Percentiles rank a stretch among this genome's conserved stretches.
These are phyloP conservation scores for Trichomalopsis sarcophagae DNA, from an alignment of 1,140 invertebrate genomes.

Conservation along the genomic window DNA sequence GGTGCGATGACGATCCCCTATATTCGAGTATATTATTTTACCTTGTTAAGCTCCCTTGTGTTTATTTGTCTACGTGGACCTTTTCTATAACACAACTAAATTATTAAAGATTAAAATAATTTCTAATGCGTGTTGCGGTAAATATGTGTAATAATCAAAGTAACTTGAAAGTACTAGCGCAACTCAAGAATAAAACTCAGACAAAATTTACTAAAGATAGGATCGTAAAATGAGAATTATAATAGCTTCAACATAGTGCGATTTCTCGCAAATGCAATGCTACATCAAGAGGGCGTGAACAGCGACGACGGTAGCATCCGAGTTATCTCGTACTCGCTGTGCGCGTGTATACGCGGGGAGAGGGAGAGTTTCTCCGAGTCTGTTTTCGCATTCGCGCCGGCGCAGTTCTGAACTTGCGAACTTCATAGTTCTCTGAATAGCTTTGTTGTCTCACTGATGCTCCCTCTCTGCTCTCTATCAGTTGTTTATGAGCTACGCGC, in stretches of 20 bases:
- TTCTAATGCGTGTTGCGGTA: too few species aligned
- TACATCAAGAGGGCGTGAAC: neutral
- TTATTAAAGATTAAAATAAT: too few species aligned
- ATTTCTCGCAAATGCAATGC: neutral
- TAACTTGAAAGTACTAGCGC: too few species aligned
- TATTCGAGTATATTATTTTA: too few species aligned
- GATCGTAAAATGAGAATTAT: too few species aligned
- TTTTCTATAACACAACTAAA: too few species aligned
- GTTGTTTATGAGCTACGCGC: neutral
- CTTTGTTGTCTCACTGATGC: conserved; percentile 23
- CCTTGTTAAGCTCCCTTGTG: too few species aligned
- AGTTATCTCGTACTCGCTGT: neutral
- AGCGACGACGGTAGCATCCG: neutral
- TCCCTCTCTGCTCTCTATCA: neutral
- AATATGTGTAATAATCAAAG: too few species aligned
- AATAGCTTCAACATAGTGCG: neutral
- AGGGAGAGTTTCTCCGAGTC: neutral
- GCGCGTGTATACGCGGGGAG: neutral
- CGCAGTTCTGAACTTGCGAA: conserved; percentile 25
- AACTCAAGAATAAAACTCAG: too few species aligned
- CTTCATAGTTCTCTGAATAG: conserved; percentile 29
- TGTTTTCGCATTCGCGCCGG: neutral
- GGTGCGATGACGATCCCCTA: too few species aligned
- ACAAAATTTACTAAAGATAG: too few species aligned
- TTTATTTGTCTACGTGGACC: too few species aligned